Evolutionary conservation across 2,888 invertebrate genomes (phyloP), one percentile per base, ranked within the genome.

Genomic region (Drosophila heteroneura): DNA sequence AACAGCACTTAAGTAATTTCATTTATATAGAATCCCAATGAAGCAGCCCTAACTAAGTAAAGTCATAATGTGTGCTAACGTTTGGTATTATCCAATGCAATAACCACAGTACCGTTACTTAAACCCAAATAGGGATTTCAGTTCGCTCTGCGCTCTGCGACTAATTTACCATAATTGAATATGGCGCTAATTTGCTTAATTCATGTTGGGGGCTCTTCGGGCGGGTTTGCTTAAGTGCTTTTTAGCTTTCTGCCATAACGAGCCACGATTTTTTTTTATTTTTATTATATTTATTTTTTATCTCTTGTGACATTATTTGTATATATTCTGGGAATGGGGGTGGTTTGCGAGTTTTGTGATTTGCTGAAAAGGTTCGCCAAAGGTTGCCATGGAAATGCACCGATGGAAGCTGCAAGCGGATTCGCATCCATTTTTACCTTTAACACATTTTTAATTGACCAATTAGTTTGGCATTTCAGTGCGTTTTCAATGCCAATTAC

Each of bases 121-220:
- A 5, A 3, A 10, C n/a, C 19, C 14, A 37, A 56, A 44, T 33
- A 41, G 51, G 69, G 1, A 52, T 44, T 51, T 30, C 12, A 19
- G 49, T 16, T 33, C 37, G 49, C 60, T 49, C 44, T 52, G 30
- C 65, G 61, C 76, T 69, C 54, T 76, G 72, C 61, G 32, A 30
- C 78, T 81, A 80, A 79, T 86, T 84, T 85, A 67, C 74, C 81
- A 72, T 89, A 85, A 88, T 85, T 89, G 70, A 86, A 84, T 86
- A 61, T 74, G 61, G 58, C 74, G 76, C 89, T 82, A 85, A 88
- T 88, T 84, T 76, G 69, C 72, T 71, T 70, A 78, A 83, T 82
- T 73, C 78, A 56, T 61, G 64, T 63, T 56, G 35, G 44, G 60
- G 22, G 39, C 63, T 51, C 44, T 47, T 47, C 54, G 44, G 59